Evolutionary conservation across 1,140 invertebrate species (phyloP).

Genomic region (Danaus plexippus): DNA sequence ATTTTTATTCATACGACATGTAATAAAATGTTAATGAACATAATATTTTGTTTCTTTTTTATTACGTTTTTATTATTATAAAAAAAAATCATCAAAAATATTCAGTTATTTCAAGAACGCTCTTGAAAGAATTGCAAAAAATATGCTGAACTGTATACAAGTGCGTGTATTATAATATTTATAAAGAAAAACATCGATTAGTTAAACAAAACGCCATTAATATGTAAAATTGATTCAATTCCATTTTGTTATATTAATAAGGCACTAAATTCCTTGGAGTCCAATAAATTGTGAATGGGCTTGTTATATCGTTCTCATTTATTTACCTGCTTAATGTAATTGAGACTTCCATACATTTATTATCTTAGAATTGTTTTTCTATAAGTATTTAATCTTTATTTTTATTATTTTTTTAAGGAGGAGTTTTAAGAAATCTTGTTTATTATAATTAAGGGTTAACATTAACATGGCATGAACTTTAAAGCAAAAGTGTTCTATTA

Average conservation of each 20-base stretch:
- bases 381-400: no score
- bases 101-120: not conserved
- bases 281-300: constrained; percentile 13
- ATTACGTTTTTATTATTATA: not conserved
- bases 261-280: constrained; percentile 14
- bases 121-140: no score
- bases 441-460: no score
- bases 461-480: no score
- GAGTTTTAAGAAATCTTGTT: no score
- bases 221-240: not conserved
- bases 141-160: no score
- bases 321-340: constrained; percentile 18
- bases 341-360: constrained; percentile 5
- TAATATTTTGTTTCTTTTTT: constrained; percentile 7
- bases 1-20: no score
- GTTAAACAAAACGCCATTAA: not conserved
- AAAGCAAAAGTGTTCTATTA: no score
- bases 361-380: no score
- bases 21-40: no score
- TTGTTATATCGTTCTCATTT: constrained; percentile 12
- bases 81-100: constrained; percentile 4
- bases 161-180: no score
- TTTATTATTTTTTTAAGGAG: no score
- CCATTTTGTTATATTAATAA: constrained; percentile 15
- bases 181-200: not conserved